phyloP scores from a whole-genome alignment of 2,797 vertebrate genomes.

The Pseudochirops cupreus region DNA sequence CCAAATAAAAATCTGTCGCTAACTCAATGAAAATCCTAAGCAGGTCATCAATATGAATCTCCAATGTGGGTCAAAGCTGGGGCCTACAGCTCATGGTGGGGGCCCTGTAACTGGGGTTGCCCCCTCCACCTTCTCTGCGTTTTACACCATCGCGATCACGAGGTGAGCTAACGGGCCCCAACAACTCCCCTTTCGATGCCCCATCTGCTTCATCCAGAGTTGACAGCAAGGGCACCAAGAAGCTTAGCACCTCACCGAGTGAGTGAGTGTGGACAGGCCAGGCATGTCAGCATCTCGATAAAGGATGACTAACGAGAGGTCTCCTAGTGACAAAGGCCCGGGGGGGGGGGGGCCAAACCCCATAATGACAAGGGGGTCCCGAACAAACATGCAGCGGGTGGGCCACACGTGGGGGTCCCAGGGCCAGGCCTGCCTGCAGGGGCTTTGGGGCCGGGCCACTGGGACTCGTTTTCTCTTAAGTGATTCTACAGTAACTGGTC shows the following conservation, averaged over 20 bases:
- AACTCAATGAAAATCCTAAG: neutral
- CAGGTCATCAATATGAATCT: neutral
- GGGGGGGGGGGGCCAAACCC: neutral
- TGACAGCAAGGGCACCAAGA: neutral
- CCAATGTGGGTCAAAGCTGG: neutral
- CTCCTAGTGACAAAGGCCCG: neutral
- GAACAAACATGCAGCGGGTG: no score
- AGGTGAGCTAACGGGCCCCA: neutral
- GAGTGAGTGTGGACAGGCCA: neutral
- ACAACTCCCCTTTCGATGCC: neutral
- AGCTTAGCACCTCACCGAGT: neutral
- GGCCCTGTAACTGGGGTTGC: rapidly evolving
- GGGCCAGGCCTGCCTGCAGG: neutral
- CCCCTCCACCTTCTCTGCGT: neutral
- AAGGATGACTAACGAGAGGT: neutral
- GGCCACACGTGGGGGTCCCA: neutral
- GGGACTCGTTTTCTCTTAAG: neutral
- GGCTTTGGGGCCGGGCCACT: neutral
- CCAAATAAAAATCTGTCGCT: neutral
- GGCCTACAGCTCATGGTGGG: neutral
- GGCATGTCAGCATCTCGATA: neutral
- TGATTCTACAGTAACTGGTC: neutral
- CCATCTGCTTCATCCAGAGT: neutral
- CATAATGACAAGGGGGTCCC: neutral
- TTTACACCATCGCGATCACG: neutral